Evolutionary conservation across 2,888 invertebrate species (phyloP).

Genomic region (Acleris sparsana): DNA sequence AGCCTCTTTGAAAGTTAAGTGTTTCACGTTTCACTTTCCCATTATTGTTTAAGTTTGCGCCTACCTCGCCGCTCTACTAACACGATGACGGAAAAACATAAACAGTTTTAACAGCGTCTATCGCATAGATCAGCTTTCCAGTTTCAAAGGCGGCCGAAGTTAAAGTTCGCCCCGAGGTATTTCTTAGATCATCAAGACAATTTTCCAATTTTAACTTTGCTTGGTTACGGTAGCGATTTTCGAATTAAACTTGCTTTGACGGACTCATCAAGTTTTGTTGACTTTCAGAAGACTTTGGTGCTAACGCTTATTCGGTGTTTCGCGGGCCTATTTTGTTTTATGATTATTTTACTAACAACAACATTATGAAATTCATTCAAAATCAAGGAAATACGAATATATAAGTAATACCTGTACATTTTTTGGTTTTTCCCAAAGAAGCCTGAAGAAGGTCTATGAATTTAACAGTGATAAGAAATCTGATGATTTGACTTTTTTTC

Average conservation of each 20-base stretch:
- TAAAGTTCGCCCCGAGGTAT: constrained; percentile 72
- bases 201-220: constrained; percentile 79
- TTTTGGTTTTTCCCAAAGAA: too few relatives aligned
- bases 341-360: too few relatives aligned
- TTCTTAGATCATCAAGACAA: constrained; percentile 74
- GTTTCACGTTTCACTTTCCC: constrained; percentile 32
- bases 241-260: constrained; percentile 72
- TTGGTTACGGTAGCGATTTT: constrained; percentile 69
- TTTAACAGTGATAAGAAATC: too few relatives aligned
- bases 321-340: constrained; percentile 17
- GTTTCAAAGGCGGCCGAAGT: constrained; percentile 72
- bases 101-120: constrained; percentile 65
- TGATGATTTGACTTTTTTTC: too few relatives aligned
- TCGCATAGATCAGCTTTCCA: constrained; percentile 69
- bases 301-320: constrained; percentile 36
- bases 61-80: constrained; percentile 23
- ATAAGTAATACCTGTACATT: too few relatives aligned
- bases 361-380: too few relatives aligned
- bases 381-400: too few relatives aligned
- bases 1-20: constrained; percentile 23
- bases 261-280: constrained; percentile 69
- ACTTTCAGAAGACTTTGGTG: constrained; percentile 57
- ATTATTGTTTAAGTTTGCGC: constrained; percentile 37
- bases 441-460: too few relatives aligned
- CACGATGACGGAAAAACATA: constrained; percentile 61